Evolutionary conservation across 2,888 invertebrate genomes (phyloP).

Genomic region (Adela reaumurella): DNA sequence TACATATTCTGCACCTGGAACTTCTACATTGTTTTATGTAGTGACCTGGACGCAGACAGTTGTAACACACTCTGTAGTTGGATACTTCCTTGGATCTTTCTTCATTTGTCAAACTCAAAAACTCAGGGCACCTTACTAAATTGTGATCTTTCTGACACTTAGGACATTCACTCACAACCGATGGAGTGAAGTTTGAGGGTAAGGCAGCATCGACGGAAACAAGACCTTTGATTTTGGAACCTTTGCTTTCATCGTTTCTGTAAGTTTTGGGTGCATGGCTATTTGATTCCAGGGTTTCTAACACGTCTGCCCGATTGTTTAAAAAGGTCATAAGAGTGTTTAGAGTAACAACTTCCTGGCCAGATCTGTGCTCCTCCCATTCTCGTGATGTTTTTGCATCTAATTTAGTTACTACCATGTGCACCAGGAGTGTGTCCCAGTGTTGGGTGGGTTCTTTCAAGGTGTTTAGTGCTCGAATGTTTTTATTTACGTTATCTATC

Average conservation of each 20-base stretch:
- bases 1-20: neutral
- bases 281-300: neutral
- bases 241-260: too few species aligned
- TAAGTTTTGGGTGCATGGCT: too few species aligned
- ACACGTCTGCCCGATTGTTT: neutral
- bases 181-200: too few species aligned
- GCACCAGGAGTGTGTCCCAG: slow-evolving; percentile 1
- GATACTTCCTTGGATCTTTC: too few species aligned
- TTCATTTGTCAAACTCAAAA: too few species aligned
- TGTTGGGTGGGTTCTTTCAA: slow-evolving; percentile 1
- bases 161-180: too few species aligned
- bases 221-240: too few species aligned
- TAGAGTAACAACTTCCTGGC: neutral
- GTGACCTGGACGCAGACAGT: slow-evolving; percentile 3
- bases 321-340: neutral
- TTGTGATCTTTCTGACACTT: too few species aligned
- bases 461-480: neutral
- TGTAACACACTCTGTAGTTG: neutral
- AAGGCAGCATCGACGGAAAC: too few species aligned
- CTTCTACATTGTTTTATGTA: neutral
- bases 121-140: too few species aligned
- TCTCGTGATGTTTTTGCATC: neutral
- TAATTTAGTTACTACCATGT: slow-evolving; percentile 1
- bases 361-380: slow-evolving; percentile 2
- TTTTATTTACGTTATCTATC: neutral